Evolutionary conservation across 2,888 invertebrate species (phyloP).

Genomic region (Capitulum mitella): DNA sequence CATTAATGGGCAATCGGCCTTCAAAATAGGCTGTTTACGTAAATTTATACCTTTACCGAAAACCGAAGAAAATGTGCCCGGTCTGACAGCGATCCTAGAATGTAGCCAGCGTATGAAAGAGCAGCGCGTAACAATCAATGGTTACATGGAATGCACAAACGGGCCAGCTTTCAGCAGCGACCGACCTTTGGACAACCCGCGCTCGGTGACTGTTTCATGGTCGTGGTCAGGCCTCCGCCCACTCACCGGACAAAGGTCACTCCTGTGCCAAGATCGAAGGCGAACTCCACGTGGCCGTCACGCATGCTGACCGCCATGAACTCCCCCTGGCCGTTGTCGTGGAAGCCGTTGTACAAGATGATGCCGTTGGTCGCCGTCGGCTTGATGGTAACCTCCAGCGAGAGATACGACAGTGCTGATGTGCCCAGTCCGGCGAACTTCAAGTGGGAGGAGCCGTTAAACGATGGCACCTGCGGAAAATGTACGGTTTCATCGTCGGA

Average conservation of each 20-base stretch:
- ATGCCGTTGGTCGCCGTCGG: conserved; percentile 72
- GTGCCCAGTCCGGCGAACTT: conserved; percentile 77
- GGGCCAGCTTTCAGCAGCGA: too few species aligned
- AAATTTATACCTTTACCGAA: too few species aligned
- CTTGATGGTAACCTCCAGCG: conserved; percentile 77
- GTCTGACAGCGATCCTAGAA: too few species aligned
- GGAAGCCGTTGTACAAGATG: conserved; percentile 82
- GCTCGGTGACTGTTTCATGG: neutral
- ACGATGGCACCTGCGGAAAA: conserved; percentile 72
- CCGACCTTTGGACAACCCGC: too few species aligned
- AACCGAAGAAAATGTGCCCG: too few species aligned
- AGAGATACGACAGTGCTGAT: conserved; percentile 79
- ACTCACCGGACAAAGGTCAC: conserved; percentile 71
- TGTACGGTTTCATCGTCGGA: too few species aligned
- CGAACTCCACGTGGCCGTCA: conserved; percentile 79
- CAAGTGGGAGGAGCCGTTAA: conserved; percentile 88
- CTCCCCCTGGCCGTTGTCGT: conserved; percentile 80
- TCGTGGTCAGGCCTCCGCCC: neutral
- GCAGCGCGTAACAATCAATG: too few species aligned
- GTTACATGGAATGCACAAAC: too few species aligned
- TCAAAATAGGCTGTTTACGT: too few species aligned
- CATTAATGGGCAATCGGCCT: too few species aligned
- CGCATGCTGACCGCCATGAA: conserved; percentile 80
- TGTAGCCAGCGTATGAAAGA: too few species aligned
- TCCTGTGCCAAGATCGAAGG: conserved; percentile 88